phyloP scores from a whole-genome alignment of 2,113 vertebrate species.

The Tauraco erythrolophus region DNA sequence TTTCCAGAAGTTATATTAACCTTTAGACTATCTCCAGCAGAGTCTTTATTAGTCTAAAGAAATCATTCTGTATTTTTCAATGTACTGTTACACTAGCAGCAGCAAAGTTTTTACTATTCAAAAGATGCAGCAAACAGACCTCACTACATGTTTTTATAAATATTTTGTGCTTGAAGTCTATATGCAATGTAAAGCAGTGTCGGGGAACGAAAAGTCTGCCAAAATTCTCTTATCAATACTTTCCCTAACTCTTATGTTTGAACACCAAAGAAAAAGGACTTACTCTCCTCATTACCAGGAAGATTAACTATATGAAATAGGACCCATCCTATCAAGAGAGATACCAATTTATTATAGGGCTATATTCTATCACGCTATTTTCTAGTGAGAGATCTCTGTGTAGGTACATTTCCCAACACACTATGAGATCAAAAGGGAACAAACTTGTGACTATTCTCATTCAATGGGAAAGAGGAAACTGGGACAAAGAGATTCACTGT shows the following conservation, averaged over 20 bases:
- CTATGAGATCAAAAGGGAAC: neutral
- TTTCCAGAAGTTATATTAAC: conserved; percentile 12
- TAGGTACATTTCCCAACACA: neutral
- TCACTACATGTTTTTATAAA: conserved; percentile 9
- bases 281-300: neutral
- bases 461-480: neutral
- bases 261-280: neutral
- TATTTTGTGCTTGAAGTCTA: neutral
- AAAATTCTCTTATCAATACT: neutral
- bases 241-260: neutral
- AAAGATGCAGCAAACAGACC: neutral
- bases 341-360: neutral
- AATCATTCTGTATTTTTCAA: neutral
- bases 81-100: neutral
- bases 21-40: neutral
- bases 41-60: neutral
- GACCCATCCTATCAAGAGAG: neutral
- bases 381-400: neutral
- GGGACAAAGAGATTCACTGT: neutral
- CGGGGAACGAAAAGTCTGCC: neutral
- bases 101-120: neutral
- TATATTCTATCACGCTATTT: neutral
- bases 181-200: conserved; percentile 11
- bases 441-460: neutral
- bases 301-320: neutral